Conservation (phyloP, 2,113 vertebrate genomes). For the Pteropus alecto region DNA sequence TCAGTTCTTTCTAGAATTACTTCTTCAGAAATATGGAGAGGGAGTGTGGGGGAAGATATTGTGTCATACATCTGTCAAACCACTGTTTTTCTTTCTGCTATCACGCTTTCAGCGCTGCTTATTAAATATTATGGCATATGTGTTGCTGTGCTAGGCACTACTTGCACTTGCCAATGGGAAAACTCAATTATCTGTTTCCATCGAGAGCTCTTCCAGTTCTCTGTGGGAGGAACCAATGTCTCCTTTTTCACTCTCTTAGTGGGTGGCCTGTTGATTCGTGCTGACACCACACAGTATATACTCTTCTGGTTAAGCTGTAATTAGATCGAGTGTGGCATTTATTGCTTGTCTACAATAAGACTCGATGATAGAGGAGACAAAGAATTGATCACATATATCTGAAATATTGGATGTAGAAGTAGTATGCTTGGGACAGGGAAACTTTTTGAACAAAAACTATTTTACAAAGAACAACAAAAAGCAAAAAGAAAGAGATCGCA, state of each 20-base stretch:
- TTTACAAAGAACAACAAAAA: background rate
- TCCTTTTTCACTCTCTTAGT: conserved; percentile 53
- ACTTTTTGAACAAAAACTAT: background rate
- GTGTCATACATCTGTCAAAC: background rate
- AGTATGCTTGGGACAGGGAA: background rate
- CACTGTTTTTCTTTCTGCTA: conserved; percentile 4
- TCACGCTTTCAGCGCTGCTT: background rate
- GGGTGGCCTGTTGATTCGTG: conserved; percentile 69
- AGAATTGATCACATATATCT: background rate
- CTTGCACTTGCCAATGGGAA: conserved; percentile 47
- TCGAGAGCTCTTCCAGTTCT: conserved; percentile 47
- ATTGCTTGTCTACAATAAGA: conserved; percentile 48
- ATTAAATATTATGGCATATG: conserved; percentile 12
- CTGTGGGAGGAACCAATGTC: conserved; percentile 22
- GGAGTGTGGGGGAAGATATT: background rate
- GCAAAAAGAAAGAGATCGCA: background rate
- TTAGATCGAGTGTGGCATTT: background rate
- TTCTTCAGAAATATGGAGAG: background rate
- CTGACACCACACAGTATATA: background rate
- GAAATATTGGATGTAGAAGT: background rate
- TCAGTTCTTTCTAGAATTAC: background rate
- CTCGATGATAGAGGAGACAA: background rate
- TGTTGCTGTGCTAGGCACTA: conserved; percentile 10
- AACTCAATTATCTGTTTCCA: conserved; percentile 55
- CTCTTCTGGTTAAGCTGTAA: conserved; percentile 40